Conservation (phyloP, 2,797 vertebrate genomes). For the Acipenser transmontanus region DNA sequence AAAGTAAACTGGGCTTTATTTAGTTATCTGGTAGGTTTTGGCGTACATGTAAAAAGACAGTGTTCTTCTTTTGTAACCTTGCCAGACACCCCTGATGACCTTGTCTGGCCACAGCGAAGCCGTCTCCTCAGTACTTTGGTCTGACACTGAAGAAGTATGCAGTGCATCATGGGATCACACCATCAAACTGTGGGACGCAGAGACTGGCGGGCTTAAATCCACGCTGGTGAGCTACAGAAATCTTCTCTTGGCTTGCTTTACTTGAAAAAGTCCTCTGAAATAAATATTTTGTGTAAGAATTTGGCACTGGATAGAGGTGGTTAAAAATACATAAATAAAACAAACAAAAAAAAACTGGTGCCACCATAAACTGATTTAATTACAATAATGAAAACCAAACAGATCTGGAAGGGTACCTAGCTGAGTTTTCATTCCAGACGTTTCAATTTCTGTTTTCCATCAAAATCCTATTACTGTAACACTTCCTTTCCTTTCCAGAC, state of each 20-base stretch:
- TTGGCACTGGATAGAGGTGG: too few species aligned
- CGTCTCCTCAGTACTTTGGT: conserved; percentile 86
- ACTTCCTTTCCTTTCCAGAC: conserved; percentile 54
- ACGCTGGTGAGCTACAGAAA: conserved; percentile 69
- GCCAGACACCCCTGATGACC: conserved; percentile 85
- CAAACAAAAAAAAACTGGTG: too few species aligned
- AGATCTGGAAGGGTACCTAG: too few species aligned
- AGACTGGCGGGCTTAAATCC: conserved; percentile 76
- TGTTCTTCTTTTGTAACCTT: conserved; percentile 10
- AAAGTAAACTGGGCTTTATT: too few species aligned
- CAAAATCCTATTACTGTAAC: too few species aligned
- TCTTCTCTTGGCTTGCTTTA: background rate
- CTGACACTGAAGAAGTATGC: conserved; percentile 82
- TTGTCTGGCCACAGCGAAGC: conserved; percentile 91
- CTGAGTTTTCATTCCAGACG: background rate
- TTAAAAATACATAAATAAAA: too few species aligned
- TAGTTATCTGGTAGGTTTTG: too few species aligned
- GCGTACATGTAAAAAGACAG: too few species aligned
- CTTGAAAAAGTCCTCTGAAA: too few species aligned
- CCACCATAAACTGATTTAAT: too few species aligned
- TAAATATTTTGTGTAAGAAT: too few species aligned
- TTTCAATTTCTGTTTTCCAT: background rate
- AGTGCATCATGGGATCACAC: conserved; percentile 96
- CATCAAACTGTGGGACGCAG: conserved; percentile 85
- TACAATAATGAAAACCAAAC: too few species aligned